phyloP scores from a whole-genome alignment of 2,113 vertebrate genomes.

The Anolis carolinensis region DNA sequence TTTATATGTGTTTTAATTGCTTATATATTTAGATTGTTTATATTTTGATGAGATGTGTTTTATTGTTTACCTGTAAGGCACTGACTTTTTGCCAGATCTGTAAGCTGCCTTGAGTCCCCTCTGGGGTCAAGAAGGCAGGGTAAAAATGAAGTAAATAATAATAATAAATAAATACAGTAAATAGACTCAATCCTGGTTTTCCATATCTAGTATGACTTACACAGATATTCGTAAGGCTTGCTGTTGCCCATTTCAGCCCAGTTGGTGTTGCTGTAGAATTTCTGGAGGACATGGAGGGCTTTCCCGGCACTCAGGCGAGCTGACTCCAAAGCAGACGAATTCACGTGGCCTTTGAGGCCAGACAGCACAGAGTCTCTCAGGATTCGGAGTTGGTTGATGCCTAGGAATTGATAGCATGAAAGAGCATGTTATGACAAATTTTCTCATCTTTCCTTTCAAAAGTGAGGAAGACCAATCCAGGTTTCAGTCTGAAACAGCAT shows the following conservation, averaged over 20 bases:
- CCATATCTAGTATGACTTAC: neutral
- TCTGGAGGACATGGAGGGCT: conserved; percentile 2
- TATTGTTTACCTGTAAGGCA: too few species aligned
- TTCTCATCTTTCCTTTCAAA: neutral
- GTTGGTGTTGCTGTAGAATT: conserved; percentile 39
- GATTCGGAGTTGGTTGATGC: neutral
- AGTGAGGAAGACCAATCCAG: neutral
- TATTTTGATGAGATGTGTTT: too few species aligned
- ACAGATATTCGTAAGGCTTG: neutral
- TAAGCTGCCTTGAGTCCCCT: too few species aligned
- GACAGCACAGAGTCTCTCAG: neutral
- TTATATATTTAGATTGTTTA: too few species aligned
- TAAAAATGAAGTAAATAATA: too few species aligned
- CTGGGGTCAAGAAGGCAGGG: too few species aligned
- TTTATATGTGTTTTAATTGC: too few species aligned
- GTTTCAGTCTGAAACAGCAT: neutral
- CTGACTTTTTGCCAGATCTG: too few species aligned
- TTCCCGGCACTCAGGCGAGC: neutral
- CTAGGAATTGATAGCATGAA: neutral
- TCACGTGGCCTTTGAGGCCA: neutral
- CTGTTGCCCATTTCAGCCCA: neutral
- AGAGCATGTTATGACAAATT: neutral
- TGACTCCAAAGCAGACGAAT: neutral
- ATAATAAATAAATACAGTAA: too few species aligned
- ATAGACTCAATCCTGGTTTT: neutral